Evolutionary conservation across 2,888 invertebrate species (phyloP).

Genomic region (Drosophila kuntzei): DNA sequence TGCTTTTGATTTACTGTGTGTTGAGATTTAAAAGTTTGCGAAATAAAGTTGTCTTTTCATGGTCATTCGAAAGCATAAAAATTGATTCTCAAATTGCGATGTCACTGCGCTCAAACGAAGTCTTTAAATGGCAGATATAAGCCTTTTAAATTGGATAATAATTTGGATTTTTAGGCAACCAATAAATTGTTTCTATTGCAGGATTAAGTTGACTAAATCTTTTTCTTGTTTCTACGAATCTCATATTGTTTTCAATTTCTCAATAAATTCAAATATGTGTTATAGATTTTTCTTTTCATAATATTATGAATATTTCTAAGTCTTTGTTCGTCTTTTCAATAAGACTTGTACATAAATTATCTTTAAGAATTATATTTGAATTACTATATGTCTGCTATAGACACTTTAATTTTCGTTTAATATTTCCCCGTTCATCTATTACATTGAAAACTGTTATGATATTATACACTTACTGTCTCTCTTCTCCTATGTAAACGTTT

Average conservation of each 20-base stretch:
- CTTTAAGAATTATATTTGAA: no score
- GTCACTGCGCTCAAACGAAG: slow-evolving; percentile 1
- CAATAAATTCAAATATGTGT: background rate
- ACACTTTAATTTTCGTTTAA: no score
- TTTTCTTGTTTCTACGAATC: no score
- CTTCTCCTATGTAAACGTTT: background rate
- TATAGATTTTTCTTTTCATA: background rate
- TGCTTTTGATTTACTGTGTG: slow-evolving; percentile 56
- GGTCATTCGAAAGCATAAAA: slow-evolving; percentile 30
- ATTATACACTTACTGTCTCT: background rate
- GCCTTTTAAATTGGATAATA: background rate
- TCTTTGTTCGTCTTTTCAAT: no score
- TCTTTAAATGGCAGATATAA: slow-evolving; percentile 7
- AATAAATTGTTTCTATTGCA: background rate
- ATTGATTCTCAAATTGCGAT: background rate
- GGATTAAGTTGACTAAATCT: background rate
- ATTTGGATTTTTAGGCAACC: background rate
- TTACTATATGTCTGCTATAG: no score
- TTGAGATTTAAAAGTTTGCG: slow-evolving; percentile 55
- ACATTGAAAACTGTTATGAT: slow-evolving; percentile 2
- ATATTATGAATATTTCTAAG: no score
- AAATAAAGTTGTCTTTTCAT: slow-evolving; percentile 58
- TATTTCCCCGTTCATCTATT: background rate
- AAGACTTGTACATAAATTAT: no score
- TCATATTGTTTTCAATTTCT: background rate